Base-by-base conservation (phyloP, 2,113 vertebrate genomes). In the Physeter macrocephalus region DNA sequence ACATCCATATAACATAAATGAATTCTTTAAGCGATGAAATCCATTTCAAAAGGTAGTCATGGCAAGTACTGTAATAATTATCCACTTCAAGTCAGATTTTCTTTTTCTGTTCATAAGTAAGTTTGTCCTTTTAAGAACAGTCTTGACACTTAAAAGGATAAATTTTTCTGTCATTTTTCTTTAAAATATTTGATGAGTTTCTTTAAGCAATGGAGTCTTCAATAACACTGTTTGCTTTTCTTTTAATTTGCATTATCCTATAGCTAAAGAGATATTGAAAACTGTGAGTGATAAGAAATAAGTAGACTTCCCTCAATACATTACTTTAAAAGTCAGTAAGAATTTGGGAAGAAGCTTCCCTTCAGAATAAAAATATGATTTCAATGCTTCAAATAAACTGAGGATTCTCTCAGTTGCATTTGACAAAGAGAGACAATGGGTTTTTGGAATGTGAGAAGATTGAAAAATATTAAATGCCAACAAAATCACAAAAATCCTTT, bases 221-320 rank as follows among this genome's bases (percentile, higher is more conserved):
- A 90, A 23, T 92, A 89, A 77, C 34, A 85, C 2, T 94, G 71
- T 96, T 95, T 78, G 36, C 61, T 92, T 88, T 87, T 86, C 54
- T 91, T 89, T 82, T 21, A 34, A 46, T 89, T 92, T 95, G 34
- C 69, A 95, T 94, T 92, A 95, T 66, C 57, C 62, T 83, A 54
- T 82, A 85, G 78, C 66, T 92, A 84, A 96, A 92, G 69, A 90
- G 84, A 87, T 92, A 66, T 5, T 89, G 82, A 80, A 91, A 93
- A 93, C 21, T 52, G 0, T 59, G n/a, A 69, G 54, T 84, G 41
- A 23, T 86, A 57, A 81, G 41, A 71, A 84, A 94, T 62, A 66
- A 94, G 31, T 15, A 59, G 85, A 46, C 31, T 90, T 94, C 17
- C 36, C 39, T 96, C 80, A 62, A 20, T 43, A 90, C 27, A 71